Evolutionary conservation across 1,140 invertebrate species (phyloP), one percentile per base, ranked within the genome.

Genomic region (Epicauta chinensis): DNA sequence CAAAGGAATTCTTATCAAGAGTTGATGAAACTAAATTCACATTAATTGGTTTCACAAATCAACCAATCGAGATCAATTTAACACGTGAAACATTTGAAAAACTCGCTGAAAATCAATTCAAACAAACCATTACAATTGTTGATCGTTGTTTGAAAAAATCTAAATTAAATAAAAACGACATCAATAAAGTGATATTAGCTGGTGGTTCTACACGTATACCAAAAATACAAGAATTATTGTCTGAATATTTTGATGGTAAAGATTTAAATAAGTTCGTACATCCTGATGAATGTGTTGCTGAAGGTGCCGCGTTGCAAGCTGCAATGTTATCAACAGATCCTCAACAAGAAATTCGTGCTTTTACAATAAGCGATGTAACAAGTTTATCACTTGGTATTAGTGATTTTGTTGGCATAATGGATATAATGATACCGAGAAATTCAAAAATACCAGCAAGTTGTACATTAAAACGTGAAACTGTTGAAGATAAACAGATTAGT

Each of bases 31-130:
- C 86, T n/a, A 86, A 90, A 62, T 83, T 89, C 51, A 86, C 16
- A 86, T 86, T 7, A 87, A 87, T 64, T 86, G 89, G 65, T 79
- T 89, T 80, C 87, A 84, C 67, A 56, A 85, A 38, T 88, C 86
- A 64, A 59, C 89, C n/a, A 76, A 81, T 9, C 66, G 87, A 51
- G 73, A 84, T 2, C 85, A 89, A 68, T 0, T 3, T 40, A 16
- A 14, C 38, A n/a, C 15, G 38, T 16, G 4, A 40, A 12, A 9
- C 12, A 6, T 84, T 90, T 69, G 87, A 89, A 71, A 73, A 67
- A 16, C 71, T 90, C 15, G 83, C 85, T 13, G 78, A 73, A 35
- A 77, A 79, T 58, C 71, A 89, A 31, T 80, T 89, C 43, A 84
- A 86, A 63, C 74, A 79, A 55, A 90, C 87, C 5, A 45, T 45